phyloP scores from a whole-genome alignment of 1,140 invertebrate species.

The Radopholus similis region DNA sequence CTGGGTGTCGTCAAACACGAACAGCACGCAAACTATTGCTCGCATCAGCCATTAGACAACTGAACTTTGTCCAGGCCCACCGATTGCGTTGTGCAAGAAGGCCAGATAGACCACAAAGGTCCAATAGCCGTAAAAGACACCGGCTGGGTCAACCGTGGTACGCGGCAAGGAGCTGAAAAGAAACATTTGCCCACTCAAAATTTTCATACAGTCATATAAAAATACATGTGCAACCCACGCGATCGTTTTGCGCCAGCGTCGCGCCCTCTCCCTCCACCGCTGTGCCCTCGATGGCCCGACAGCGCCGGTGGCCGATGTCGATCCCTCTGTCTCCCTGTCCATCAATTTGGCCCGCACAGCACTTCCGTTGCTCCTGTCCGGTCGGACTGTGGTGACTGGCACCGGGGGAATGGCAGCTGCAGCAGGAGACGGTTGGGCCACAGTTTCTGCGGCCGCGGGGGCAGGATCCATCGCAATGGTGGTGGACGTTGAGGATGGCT shows the following conservation, averaged over 20 bases:
- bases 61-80: too few relatives aligned
- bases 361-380: too few relatives aligned
- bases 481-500: not conserved
- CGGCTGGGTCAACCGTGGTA: conserved; percentile 28
- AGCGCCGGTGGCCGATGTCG: not conserved
- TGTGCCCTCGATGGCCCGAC: not conserved
- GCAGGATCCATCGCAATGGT: too few relatives aligned
- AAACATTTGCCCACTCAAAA: not conserved
- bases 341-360: too few relatives aligned
- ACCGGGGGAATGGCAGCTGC: too few relatives aligned
- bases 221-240: not conserved
- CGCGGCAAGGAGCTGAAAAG: conserved; percentile 11
- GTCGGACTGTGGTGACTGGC: too few relatives aligned
- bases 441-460: too few relatives aligned
- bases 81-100: conserved; percentile 43
- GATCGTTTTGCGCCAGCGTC: not conserved
- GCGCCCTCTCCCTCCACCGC: not conserved
- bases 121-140: conserved; percentile 44
- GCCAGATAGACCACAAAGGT: conserved; percentile 42
- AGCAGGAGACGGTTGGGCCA: too few relatives aligned
- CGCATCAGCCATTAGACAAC: too few relatives aligned
- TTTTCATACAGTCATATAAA: too few relatives aligned
- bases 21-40: conserved; percentile 50
- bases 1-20: conserved; percentile 44
- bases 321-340: not conserved